Base-by-base conservation (phyloP, 2,888 invertebrate species). In the Hirudinaria manillensis region DNA sequence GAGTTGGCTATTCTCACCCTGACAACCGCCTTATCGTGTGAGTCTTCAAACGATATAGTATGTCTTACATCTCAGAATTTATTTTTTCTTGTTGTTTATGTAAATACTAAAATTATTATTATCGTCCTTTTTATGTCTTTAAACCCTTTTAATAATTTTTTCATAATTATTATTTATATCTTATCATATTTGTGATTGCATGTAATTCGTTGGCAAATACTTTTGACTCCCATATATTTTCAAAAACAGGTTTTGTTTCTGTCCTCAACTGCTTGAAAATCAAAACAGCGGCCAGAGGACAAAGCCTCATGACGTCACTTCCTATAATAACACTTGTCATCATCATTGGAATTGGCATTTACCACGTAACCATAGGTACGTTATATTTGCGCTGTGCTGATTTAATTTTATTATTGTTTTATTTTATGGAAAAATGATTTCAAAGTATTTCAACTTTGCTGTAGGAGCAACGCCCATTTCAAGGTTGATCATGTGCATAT, bases 301-400 rank as follows among this genome's bases (percentile, higher is more conserved):
- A 83, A 72, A 80, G 79, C 1, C 78, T 81, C 29, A 82, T 83
- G 75, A 82, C 83, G 0, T 73, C 78, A 65, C 77, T 82, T 65
- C 81, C 82, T 76, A 77, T 83, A 16, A 70, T 79, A 3, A 82
- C 83, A 16, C 79, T 83, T 3, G 19, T 81, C 21, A 78, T 94
- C 84, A 95, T 99, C 84, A 95, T 97, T 80, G 89, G 90, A 16
- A 92, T 94, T 7, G 98, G 98, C 74, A 87, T 90, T 70, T 92
- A 92, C 83, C 92, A 94, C 84, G 89, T 98, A 0, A 89, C 86
- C 80, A 86, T 88, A 83, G 95, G 96, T 92, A 86, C 6, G 61
- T 61, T 16, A 16, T n/a, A 61, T 29, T 16, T n/a, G n/a, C n/a
- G n/a, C n/a, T n/a, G n/a, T n/a, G n/a, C n/a, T n/a, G n/a, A n/a